A percentile compares a stretch with the other conserved stretches of the same genome.
Conservation (phyloP, 1,140 invertebrate species). For the Psilanteris sp. region DNA sequence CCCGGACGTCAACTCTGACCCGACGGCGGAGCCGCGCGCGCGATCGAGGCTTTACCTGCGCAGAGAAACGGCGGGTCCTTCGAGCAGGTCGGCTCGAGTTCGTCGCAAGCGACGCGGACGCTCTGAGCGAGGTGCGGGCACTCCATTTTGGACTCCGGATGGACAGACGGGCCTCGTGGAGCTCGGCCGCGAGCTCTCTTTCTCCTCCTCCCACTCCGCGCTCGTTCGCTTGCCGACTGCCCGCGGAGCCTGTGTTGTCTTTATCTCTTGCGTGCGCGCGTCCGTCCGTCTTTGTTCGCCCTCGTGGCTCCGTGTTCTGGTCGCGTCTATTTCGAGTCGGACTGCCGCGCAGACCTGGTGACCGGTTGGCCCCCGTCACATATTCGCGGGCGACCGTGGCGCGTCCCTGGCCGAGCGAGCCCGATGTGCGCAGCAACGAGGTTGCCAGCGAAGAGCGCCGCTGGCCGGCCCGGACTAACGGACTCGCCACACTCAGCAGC, state of each 20-base stretch:
- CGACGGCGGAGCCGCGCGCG: too few relatives aligned
- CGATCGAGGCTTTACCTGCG: constrained; percentile 64
- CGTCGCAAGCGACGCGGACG: constrained; percentile 80
- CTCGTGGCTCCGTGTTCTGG: not conserved
- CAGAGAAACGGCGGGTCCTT: constrained; percentile 71
- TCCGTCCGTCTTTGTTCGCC: constrained; percentile 24
- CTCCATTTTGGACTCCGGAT: constrained; percentile 79
- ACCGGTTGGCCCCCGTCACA: constrained; percentile 25
- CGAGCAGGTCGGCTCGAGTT: constrained; percentile 74
- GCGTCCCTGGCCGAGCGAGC: constrained; percentile 24
- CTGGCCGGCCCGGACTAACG: constrained; percentile 58
- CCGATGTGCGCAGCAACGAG: constrained; percentile 18
- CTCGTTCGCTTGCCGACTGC: not conserved
- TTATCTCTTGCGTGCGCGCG: too few relatives aligned
- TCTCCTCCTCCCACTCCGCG: constrained; percentile 3
- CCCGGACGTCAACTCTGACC: too few relatives aligned
- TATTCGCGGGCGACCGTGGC: constrained; percentile 10
- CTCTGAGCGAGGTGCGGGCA: constrained; percentile 83
- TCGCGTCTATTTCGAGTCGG: constrained; percentile 16
- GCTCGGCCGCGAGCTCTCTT: constrained; percentile 18
- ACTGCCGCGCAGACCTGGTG: constrained; percentile 9
- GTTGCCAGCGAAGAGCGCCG: constrained; percentile 44
- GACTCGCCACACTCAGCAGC: constrained; percentile 23
- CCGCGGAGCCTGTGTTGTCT: too few relatives aligned
- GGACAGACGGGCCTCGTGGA: constrained; percentile 66